These are phyloP conservation scores for Aphyosemion australe DNA, from an alignment of 2,113 vertebrate species.

Conservation along the genomic window DNA sequence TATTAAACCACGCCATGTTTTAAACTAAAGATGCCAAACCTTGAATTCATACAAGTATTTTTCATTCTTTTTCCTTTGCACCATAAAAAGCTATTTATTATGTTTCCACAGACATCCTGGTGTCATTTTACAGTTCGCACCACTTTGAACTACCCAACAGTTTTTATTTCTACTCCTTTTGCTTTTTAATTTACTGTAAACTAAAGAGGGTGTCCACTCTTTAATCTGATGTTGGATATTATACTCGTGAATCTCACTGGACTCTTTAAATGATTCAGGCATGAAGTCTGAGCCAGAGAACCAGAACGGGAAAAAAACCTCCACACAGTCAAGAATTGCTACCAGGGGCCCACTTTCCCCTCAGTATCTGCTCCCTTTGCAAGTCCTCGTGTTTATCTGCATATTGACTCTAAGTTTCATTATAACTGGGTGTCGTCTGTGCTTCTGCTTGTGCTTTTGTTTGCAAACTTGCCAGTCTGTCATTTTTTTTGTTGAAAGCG, in stretches of 20 bases:
- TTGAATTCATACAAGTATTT: conserved; percentile 45
- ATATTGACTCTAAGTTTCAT: conserved; percentile 22
- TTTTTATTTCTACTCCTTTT: conserved; percentile 12
- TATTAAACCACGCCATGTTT: conserved; percentile 28
- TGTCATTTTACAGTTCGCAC: conserved; percentile 51
- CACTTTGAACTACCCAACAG: conserved; percentile 1
- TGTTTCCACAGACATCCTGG: conserved; percentile 58
- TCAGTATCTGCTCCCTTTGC: conserved; percentile 53
- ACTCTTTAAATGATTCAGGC: conserved; percentile 62
- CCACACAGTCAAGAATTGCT: conserved; percentile 50
- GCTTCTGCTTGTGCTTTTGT: conserved; percentile 20
- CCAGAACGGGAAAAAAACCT: conserved; percentile 61
- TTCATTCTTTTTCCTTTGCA: conserved; percentile 48
- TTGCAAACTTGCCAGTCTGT: conserved; percentile 35
- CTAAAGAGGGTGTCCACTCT: conserved; percentile 61
- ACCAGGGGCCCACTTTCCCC: conserved; percentile 49
- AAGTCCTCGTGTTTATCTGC: conserved; percentile 43
- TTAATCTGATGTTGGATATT: conserved; percentile 72
- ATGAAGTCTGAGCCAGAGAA: conserved; percentile 53
- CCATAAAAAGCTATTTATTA: conserved; percentile 52
- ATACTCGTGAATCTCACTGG: conserved; percentile 49
- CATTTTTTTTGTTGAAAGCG: conserved; percentile 14
- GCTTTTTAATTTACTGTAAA: conserved; percentile 48
- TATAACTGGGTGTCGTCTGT: conserved; percentile 25
- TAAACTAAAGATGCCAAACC: conserved; percentile 48